Percentiles rank a stretch among this genome's conserved stretches.
Evolutionary conservation across 2,888 invertebrate species (phyloP).

Genomic region (Xestia rhomboidea): DNA sequence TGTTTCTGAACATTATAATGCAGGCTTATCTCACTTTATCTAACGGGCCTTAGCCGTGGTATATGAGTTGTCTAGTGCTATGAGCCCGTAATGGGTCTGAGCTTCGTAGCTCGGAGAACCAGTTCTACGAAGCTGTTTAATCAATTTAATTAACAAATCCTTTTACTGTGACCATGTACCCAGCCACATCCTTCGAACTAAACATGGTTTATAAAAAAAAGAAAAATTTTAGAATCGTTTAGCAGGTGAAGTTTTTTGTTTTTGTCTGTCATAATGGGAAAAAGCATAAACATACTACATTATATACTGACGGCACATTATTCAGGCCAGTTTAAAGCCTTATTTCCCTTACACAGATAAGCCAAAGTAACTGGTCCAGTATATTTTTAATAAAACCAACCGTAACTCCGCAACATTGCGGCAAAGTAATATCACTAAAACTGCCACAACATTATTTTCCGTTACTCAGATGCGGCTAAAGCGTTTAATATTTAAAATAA

Average conservation of each 20-base stretch:
- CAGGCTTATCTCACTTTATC: constrained; percentile 23
- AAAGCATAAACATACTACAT: background rate
- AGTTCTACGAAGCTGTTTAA: background rate
- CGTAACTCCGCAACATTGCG: constrained; percentile 38
- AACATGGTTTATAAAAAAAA: background rate
- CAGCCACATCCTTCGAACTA: background rate
- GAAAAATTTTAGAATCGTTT: background rate
- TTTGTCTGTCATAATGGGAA: background rate
- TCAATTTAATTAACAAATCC: background rate
- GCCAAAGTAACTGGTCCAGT: constrained; percentile 11
- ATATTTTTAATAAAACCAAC: constrained; percentile 47
- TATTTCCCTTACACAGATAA: constrained; percentile 8
- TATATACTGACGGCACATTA: background rate
- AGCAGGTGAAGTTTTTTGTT: background rate
- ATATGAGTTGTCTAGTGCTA: constrained; percentile 18
- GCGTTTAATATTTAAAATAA: constrained; percentile 69
- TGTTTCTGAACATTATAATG: constrained; percentile 1
- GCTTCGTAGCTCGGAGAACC: constrained; percentile 19
- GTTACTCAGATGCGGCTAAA: constrained; percentile 57
- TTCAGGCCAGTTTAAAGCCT: background rate
- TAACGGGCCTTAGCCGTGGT: constrained; percentile 12
- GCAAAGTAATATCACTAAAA: constrained; percentile 54
- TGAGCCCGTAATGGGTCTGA: constrained; percentile 13
- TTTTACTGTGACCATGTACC: background rate
- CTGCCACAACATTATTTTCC: constrained; percentile 62